Evolutionary conservation across 2,888 invertebrate species (phyloP).

Genomic region (Ennomos quercinarius): DNA sequence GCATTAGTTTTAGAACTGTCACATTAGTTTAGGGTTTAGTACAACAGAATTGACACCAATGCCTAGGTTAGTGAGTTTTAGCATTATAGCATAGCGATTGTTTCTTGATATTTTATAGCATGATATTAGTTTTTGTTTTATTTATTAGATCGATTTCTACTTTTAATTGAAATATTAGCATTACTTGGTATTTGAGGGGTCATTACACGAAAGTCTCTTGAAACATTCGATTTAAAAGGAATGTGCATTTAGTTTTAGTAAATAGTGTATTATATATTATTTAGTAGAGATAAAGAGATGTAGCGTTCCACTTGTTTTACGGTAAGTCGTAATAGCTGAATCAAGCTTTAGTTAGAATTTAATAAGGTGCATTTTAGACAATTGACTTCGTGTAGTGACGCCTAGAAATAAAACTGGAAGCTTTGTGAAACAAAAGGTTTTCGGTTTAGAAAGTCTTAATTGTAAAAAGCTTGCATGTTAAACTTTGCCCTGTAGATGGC

Average conservation of each 20-base stretch:
- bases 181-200: no score
- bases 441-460: background rate
- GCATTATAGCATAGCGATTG: conserved; percentile 35
- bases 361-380: no score
- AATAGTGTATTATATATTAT: no score
- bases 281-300: no score
- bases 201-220: no score
- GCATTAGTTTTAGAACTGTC: no score
- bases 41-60: no score
- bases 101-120: conserved; percentile 24
- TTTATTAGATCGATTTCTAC: conserved; percentile 17
- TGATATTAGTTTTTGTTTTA: conserved; percentile 16
- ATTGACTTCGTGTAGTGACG: conserved; percentile 10
- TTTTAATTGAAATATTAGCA: no score
- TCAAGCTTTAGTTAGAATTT: no score
- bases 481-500: background rate
- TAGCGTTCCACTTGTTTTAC: background rate
- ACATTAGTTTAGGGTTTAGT: no score
- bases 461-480: conserved; percentile 5
- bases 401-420: background rate
- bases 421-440: conserved; percentile 1
- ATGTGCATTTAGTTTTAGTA: no score
- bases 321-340: background rate
- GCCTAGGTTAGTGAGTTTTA: conserved; percentile 1
- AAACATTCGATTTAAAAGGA: no score